Base-by-base conservation (phyloP, 2,113 vertebrate species). In the Chroicocephalus ridibundus region DNA sequence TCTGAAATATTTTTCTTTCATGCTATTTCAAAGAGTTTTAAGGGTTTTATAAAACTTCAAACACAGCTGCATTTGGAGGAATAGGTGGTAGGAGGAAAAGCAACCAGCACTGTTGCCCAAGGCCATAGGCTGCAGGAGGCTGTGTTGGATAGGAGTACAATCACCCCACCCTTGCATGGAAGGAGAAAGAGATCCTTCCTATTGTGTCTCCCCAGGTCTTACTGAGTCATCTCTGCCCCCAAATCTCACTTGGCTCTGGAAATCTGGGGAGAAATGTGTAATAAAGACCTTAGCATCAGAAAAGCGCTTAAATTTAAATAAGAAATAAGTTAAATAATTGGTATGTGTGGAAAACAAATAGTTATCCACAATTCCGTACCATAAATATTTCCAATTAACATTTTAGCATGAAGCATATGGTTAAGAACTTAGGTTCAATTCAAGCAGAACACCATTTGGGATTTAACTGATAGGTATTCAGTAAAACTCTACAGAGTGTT, bases 401-500 rank as follows among this genome's bases (percentile, higher is more conserved):
- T 95, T 94, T 95, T 78, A 96, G 81, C 81, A 92, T 93, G 88
- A 93, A 97, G 52, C 95, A 95, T 92, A 96, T 96, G 95, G 70
- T 93, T 93, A 90, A 91, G 82, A 95, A 93, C 70, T 90, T 85
- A 84, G 47, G 81, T 94, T 96, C 85, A 97, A 82, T 89, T 95
- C 93, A 96, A 97, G 96, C 95, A 90, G 92, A 97, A 96, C 75
- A n/a, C 79, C 96, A 86, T 96, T 90, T 86, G 95, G 96, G 96
- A 97, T 94, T 97, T 97, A 96, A 94, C 93, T 83, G 90, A 96
- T 96, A 96, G 96, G 86, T 82, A 93, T 94, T 96, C 95, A 71
- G 81, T 78, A 91, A 92, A 95, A 95, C 62, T 94, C 83, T 84
- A 95, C 70, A 83, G 62, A 54, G 5, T 97, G 90, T 96, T 97